Evolutionary conservation across 2,888 invertebrate genomes (phyloP).

Genomic region (Candidula unifasciata): DNA sequence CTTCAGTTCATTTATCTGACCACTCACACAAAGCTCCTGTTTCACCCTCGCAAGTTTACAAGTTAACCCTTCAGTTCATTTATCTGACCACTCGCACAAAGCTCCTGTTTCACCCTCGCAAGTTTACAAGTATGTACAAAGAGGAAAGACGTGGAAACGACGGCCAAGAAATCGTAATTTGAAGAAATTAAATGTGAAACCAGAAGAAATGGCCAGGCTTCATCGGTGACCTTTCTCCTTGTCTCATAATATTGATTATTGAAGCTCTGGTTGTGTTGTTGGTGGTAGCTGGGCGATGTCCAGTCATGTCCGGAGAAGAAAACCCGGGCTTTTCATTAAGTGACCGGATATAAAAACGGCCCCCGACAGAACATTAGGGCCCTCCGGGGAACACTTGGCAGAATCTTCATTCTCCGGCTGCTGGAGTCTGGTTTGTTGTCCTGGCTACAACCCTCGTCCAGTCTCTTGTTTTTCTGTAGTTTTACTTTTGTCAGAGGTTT

Average conservation of each 20-base stretch:
- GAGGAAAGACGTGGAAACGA: no score
- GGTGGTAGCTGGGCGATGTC: background rate
- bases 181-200: no score
- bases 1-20: no score
- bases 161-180: no score
- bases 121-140: no score
- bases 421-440: background rate
- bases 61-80: no score
- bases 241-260: background rate
- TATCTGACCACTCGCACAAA: no score
- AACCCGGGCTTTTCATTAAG: background rate
- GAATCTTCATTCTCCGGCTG: background rate
- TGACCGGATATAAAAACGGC: background rate
- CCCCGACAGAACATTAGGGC: background rate
- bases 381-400: background rate
- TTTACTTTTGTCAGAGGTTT: background rate
- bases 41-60: no score
- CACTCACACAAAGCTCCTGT: no score
- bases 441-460: background rate
- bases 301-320: background rate
- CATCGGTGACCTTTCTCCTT: no score
- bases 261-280: background rate
- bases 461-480: background rate
- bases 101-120: no score
- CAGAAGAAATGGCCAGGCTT: no score